Evolutionary conservation across 2,888 invertebrate species (phyloP), one percentile per base, ranked within the genome.

Genomic region (Dione vanillae): DNA sequence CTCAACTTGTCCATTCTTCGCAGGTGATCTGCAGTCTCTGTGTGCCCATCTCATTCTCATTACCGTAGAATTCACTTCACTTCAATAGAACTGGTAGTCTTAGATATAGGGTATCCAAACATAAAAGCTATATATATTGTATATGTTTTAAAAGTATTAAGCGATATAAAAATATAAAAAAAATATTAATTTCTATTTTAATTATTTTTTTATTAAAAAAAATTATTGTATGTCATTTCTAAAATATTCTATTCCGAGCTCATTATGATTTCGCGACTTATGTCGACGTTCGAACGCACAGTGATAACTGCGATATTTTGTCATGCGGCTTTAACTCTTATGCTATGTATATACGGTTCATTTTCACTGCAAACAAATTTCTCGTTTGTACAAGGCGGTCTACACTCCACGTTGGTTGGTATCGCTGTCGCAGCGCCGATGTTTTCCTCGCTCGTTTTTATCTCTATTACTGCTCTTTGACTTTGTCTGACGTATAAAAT

Each of bases 401-500:
- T 74, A 73, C 75, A 67, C 76, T 74, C 73, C 70, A 73, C 75
- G 67, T 67, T 74, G 62, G 72, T 69, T 45, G 67, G 76, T 78
- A 76, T 76, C 76, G 76, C 75, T 72, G 73, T 72, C 74, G 72
- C 66, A 70, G 75, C 72, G 71, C 66, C 84, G 83, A 85, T 91
- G 87, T 91, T 90, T 90, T 89, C 89, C 91, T 89, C 84, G 83
- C 80, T 82, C 84, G 84, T 83, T 88, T 80, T 90, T 90, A 90
- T 90, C 89, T 90, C 85, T 85, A 78, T 87, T 83, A 84, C 82
- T 88, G 89, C 91, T 92, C 91, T 92, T 89, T 92, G 92, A 92
- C 92, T 91, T 86, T 85, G 83, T 78, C 85, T 89, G 89, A 89
- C 86, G 88, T 83, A 81, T 75, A 79, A 85, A 84, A 84, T 83